Conservation (phyloP, 2,113 vertebrate species). For the Apteryx owenii region DNA sequence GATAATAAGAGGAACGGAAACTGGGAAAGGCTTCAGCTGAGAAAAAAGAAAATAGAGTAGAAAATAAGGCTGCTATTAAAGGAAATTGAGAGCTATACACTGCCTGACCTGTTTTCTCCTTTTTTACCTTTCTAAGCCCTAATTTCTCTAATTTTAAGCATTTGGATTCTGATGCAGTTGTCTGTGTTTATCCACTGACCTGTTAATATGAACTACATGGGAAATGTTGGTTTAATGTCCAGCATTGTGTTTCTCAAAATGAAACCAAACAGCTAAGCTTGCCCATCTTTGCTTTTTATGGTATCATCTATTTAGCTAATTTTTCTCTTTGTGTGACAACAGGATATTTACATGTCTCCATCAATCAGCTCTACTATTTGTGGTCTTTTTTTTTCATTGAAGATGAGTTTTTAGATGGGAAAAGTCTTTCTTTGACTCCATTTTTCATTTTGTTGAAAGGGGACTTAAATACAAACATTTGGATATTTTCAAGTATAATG, state of each 20-base stretch:
- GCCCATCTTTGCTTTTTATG: background rate
- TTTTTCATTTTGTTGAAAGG: background rate
- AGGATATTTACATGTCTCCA: background rate
- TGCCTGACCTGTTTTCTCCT: background rate
- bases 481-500: background rate
- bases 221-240: background rate
- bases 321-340: background rate
- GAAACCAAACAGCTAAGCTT: background rate
- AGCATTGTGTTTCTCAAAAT: background rate
- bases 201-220: background rate
- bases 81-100: background rate
- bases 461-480: background rate
- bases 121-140: background rate
- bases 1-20: background rate
- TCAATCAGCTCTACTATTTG: background rate
- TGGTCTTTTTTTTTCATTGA: background rate
- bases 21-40: background rate
- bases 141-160: background rate
- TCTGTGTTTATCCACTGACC: background rate
- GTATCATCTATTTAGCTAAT: background rate
- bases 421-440: background rate
- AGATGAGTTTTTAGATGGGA: background rate
- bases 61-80: background rate
- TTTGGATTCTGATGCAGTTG: background rate
- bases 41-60: background rate